These are phyloP conservation scores for Hemaris fuciformis DNA, from an alignment of 2,888 invertebrate genomes.

Conservation along the genomic window DNA sequence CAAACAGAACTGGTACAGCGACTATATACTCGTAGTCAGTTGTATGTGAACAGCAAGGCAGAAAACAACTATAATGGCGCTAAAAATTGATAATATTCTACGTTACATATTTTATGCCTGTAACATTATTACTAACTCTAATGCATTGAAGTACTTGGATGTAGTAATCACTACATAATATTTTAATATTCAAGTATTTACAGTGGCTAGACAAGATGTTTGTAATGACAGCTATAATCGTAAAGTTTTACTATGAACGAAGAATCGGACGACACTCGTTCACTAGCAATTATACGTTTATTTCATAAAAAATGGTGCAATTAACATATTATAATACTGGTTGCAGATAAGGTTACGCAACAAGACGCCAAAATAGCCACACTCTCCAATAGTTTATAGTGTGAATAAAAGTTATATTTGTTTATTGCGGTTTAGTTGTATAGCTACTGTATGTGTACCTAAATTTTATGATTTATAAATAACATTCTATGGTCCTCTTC, in stretches of 20 bases:
- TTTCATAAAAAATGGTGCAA: not conserved
- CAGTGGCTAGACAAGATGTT: constrained; percentile 18
- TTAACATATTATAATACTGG: not conserved
- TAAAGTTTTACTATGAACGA: constrained; percentile 35
- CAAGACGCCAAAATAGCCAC: not conserved
- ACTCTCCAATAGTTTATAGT: too few species aligned
- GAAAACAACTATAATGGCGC: too few species aligned
- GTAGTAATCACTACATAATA: not conserved
- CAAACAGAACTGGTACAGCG: too few species aligned
- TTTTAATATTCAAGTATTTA: not conserved
- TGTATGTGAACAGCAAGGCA: too few species aligned
- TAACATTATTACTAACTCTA: too few species aligned
- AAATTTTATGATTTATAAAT: too few species aligned
- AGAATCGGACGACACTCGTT: constrained; percentile 22
- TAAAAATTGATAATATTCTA: too few species aligned
- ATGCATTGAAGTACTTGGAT: not conserved
- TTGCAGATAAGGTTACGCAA: not conserved
- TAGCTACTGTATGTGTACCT: too few species aligned
- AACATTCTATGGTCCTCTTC: too few species aligned
- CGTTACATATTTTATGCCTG: too few species aligned
- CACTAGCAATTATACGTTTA: constrained; percentile 30
- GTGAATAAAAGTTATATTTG: not conserved
- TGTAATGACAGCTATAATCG: constrained; percentile 41
- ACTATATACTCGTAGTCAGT: too few species aligned
- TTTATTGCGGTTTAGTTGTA: too few species aligned